phyloP scores from a whole-genome alignment of 2,113 vertebrate species.

The Chaetodon auriga region DNA sequence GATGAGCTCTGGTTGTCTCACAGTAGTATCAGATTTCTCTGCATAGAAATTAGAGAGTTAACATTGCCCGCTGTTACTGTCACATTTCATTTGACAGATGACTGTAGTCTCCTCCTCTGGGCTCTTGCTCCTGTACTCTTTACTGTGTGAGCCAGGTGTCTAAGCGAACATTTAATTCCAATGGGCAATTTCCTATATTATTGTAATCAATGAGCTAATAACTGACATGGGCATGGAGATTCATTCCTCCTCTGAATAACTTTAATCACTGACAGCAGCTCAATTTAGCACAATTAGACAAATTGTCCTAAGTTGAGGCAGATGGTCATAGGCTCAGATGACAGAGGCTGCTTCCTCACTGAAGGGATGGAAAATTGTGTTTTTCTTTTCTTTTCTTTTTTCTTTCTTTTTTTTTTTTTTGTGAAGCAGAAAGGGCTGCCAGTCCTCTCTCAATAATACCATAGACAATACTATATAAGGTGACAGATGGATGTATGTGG shows the following conservation, averaged over 20 bases:
- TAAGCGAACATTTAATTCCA: constrained; percentile 87
- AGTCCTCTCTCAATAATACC: background rate
- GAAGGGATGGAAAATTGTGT: background rate
- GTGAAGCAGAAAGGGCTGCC: background rate
- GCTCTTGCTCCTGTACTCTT: constrained; percentile 28
- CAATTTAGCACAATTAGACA: constrained; percentile 92
- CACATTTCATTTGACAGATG: constrained; percentile 66
- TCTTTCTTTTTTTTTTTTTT: background rate
- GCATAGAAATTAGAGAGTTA: constrained; percentile 35
- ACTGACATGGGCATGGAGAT: constrained; percentile 89
- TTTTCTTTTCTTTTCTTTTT: too few species aligned
- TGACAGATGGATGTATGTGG: background rate
- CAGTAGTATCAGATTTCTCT: constrained; percentile 23
- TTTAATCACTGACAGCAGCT: constrained; percentile 94
- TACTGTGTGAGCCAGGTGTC: constrained; percentile 90
- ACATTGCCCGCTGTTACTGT: constrained; percentile 44
- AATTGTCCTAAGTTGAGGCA: constrained; percentile 91
- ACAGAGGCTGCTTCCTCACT: constrained; percentile 20
- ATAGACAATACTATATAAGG: background rate
- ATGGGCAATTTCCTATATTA: constrained; percentile 94
- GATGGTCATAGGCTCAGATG: constrained; percentile 85
- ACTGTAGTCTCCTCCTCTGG: constrained; percentile 16
- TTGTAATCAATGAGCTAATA: constrained; percentile 97
- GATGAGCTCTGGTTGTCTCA: constrained; percentile 4
- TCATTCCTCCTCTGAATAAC: constrained; percentile 89